Evolutionary conservation across 2,888 invertebrate species (phyloP).

Genomic region (Dusona sp.): DNA sequence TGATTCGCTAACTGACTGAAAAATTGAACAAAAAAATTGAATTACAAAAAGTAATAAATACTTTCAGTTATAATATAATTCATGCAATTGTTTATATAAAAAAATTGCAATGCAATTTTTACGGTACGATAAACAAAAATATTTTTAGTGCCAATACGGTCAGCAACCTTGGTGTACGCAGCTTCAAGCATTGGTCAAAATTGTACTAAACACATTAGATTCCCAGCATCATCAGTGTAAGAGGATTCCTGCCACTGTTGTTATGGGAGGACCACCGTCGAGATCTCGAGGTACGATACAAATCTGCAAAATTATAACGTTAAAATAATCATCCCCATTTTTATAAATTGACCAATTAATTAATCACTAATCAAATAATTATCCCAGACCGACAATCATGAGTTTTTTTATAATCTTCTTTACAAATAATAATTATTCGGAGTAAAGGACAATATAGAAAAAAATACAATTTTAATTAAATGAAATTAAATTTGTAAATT

Average conservation of each 20-base stretch:
- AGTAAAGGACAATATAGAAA: too few species aligned
- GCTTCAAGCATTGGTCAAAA: constrained; percentile 92
- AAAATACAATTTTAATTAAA: too few species aligned
- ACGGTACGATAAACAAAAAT: constrained; percentile 62
- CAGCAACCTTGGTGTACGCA: constrained; percentile 89
- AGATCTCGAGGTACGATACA: constrained; percentile 88
- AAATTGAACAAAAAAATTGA: neutral
- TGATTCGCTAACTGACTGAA: neutral
- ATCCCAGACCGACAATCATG: too few species aligned
- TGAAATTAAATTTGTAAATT: neutral
- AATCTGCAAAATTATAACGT: neutral
- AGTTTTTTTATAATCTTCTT: too few species aligned
- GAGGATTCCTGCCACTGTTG: constrained; percentile 92
- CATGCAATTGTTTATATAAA: neutral
- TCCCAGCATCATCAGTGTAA: constrained; percentile 96
- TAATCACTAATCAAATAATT: too few species aligned
- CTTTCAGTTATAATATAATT: neutral
- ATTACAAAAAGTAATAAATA: neutral
- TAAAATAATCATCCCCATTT: too few species aligned
- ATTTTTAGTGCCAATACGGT: constrained; percentile 90
- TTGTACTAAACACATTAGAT: constrained; percentile 96
- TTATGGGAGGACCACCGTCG: constrained; percentile 90
- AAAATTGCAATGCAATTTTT: neutral
- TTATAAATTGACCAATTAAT: too few species aligned
- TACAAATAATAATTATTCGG: too few species aligned